These are phyloP conservation scores for Onychomys torridus DNA, from an alignment of 2,797 vertebrate species.

Conservation along the genomic window DNA sequence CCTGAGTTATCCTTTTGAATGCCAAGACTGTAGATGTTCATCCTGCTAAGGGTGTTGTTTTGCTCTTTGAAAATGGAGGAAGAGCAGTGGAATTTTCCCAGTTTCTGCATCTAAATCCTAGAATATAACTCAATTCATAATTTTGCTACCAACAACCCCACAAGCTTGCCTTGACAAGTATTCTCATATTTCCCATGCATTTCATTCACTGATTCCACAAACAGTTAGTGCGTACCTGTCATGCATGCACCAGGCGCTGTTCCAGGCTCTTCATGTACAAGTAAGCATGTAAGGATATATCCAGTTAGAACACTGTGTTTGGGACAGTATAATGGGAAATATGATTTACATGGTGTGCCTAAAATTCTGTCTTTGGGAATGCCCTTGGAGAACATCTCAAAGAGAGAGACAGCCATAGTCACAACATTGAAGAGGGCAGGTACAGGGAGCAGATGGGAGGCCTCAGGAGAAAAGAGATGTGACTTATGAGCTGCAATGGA, in stretches of 20 bases:
- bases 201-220: not conserved
- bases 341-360: not conserved
- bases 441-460: not conserved
- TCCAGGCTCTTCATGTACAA: not conserved
- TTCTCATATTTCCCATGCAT: not conserved
- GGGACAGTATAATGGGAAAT: not conserved
- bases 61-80: conserved; percentile 1
- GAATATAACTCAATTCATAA: not conserved
- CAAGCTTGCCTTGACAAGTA: not conserved
- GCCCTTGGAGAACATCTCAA: not conserved
- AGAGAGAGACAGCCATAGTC: not conserved
- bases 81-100: not conserved
- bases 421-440: not conserved
- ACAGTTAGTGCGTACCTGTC: not conserved
- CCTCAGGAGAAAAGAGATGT: not conserved
- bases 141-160: not conserved
- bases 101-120: conserved; percentile 31
- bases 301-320: not conserved
- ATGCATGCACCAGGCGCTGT: not conserved
- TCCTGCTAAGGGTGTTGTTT: not conserved
- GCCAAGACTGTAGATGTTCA: not conserved
- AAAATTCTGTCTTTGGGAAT: not conserved
- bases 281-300: not conserved
- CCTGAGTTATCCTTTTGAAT: not conserved
- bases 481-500: not conserved